Base-by-base conservation (phyloP, 2,797 vertebrate species). In the Balearica regulorum region DNA sequence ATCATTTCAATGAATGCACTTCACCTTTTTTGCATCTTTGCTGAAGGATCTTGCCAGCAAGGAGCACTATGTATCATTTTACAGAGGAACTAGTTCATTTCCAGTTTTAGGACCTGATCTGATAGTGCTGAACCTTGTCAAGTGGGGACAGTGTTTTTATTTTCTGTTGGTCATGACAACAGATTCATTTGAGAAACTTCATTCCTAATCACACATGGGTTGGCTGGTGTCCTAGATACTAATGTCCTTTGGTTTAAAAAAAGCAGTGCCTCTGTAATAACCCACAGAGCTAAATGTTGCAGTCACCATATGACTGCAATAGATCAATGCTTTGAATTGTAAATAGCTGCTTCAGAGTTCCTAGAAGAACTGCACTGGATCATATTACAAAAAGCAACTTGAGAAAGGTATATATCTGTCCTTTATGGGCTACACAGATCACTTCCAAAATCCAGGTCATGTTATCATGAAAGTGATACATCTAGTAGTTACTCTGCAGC, bases 281-380 rank as follows among this genome's bases (percentile, higher is more conserved):
- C 79, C 79, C 65, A 83, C 25, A 58, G 84, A 88, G 89, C 73
- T 97, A 96, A 93, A 94, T 93, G 79, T 93, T 97, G 92, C 90
- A 89, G 71, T 87, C 48, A 64, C 90, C 93, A 96, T 93, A 96
- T 96, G 93, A 94, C 96, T 93, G 94, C 90, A 96, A 93, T 96
- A 96, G 95, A 96, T 97, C 93, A 96, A 75, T 93, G 90, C 93
- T 97, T 94, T 97, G 94, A 96, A 96, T 96, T 97, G 94, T 78
- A 97, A 96, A 97, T 97, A 94, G 82, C 92, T 96, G 54, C 86
- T 80, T 54, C 44, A 96, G 83, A 81, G 83, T 96, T 97, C 96
- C 96, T 97, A 97, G 96, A 97, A 96, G 90, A 96, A 89, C 72
- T 83, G 24, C 60, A 22, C 61, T 91, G 70, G 65, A 46, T 97